Conservation (phyloP, 2,797 vertebrate species). For the Sorex maritimensis region DNA sequence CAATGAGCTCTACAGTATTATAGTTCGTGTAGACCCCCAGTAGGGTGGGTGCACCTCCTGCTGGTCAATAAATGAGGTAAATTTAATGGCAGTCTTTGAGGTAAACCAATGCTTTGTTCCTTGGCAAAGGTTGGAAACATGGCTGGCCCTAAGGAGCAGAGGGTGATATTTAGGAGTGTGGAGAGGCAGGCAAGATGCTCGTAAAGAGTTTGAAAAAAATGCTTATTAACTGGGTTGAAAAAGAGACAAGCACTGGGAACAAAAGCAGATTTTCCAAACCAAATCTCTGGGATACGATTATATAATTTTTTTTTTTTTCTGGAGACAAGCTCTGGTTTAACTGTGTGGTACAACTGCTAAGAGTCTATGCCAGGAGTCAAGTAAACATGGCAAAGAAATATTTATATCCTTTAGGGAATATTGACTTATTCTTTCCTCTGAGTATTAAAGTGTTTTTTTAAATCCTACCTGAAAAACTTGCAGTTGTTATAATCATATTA, state of each 20-base stretch:
- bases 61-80: constrained; percentile 82
- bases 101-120: constrained; percentile 69
- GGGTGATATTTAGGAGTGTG: constrained; percentile 78
- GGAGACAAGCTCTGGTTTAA: constrained; percentile 75
- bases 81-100: constrained; percentile 84
- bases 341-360: constrained; percentile 72
- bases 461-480: constrained; percentile 64
- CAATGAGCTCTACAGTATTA: constrained; percentile 7
- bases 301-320: constrained; percentile 49
- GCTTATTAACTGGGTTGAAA: constrained; percentile 63
- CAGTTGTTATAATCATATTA: constrained; percentile 72
- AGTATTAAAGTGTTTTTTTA: constrained; percentile 28
- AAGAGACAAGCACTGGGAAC: constrained; percentile 75
- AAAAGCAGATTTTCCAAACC: constrained; percentile 83
- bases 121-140: constrained; percentile 50
- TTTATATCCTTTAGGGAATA: constrained; percentile 81
- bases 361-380: constrained; percentile 71
- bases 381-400: constrained; percentile 75
- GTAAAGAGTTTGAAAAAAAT: constrained; percentile 81
- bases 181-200: constrained; percentile 67
- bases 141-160: constrained; percentile 57
- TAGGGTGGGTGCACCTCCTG: constrained; percentile 76
- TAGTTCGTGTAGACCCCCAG: constrained; percentile 62
- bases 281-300: constrained; percentile 74
- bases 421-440: constrained; percentile 71